Evolutionary conservation across 2,888 invertebrate species (phyloP), one percentile per base, ranked within the genome.

Genomic region (Prenolepis imparis): DNA sequence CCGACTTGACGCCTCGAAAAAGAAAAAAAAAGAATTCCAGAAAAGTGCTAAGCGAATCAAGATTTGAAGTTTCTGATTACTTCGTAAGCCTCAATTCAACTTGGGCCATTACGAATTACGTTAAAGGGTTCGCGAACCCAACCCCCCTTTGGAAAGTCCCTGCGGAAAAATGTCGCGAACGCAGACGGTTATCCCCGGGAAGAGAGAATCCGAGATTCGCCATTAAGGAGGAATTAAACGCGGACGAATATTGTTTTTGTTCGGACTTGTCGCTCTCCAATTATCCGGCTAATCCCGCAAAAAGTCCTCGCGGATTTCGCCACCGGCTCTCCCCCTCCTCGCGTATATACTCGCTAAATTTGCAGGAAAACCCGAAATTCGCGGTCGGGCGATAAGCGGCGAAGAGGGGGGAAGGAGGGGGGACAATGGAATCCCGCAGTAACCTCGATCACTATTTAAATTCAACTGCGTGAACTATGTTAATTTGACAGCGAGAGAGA

Each of bases 31-130:
- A 21, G 21, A 55, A 41, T 44, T 5, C 21, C 28, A 18, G 28
- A 61, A 44, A 48, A 75, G 28, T 61, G 68, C 41, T 41, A 41
- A 55, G 28, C 68, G 55, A 81, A 66, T 64, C 64, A 63, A 55
- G 64, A 64, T 32, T 82, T 61, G 28, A 88, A 88, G 83, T 88
- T 88, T 87, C 83, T 86, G 89, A 86, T 88, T 86, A 87, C 87
- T 86, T 84, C 61, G 86, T 88, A 84, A 89, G 86, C 89, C 74
- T 81, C 89, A 81, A 89, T 89, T 83, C 85, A 84, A 89, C 85
- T 89, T 87, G 75, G 84, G 32, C 89, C 81, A 67, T 82, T 78
- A 83, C 87, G 88, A 89, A 89, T 89, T 87, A 89, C 75, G 80
- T 89, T 85, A 80, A 28, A 28, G 28, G 28, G 28, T 81, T 64